phyloP scores from a whole-genome alignment of 1,140 invertebrate genomes.

The Temnothorax longispinosus region DNA sequence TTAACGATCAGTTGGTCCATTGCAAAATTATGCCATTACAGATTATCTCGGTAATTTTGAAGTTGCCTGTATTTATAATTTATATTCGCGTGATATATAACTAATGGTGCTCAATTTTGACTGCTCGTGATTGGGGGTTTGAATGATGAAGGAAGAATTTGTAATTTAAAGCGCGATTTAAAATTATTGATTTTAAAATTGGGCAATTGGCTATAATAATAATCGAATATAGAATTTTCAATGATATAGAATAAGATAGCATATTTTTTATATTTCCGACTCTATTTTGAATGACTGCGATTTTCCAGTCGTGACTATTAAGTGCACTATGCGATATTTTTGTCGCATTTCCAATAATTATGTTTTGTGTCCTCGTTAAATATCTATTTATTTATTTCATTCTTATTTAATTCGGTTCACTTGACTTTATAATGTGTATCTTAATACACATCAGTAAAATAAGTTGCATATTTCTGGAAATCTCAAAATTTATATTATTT shows the following conservation, averaged over 20 bases:
- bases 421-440: no score
- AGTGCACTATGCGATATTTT: background rate
- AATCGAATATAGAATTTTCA: background rate
- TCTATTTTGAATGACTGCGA: background rate
- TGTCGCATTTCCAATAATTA: background rate
- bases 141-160: background rate
- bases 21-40: background rate
- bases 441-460: background rate
- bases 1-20: background rate
- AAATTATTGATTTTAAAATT: background rate
- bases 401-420: background rate
- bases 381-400: background rate
- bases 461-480: background rate
- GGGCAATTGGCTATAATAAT: background rate
- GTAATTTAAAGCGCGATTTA: background rate
- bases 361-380: background rate
- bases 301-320: background rate
- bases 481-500: background rate
- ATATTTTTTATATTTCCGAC: background rate
- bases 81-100: conserved; percentile 6
- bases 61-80: conserved; percentile 12
- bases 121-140: background rate
- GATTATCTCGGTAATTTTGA: conserved; percentile 9
- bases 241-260: background rate
- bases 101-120: conserved; percentile 4